Evolutionary conservation across 2,797 vertebrate species (phyloP), one percentile per base, ranked within the genome.

Genomic region (Tinamus major): DNA sequence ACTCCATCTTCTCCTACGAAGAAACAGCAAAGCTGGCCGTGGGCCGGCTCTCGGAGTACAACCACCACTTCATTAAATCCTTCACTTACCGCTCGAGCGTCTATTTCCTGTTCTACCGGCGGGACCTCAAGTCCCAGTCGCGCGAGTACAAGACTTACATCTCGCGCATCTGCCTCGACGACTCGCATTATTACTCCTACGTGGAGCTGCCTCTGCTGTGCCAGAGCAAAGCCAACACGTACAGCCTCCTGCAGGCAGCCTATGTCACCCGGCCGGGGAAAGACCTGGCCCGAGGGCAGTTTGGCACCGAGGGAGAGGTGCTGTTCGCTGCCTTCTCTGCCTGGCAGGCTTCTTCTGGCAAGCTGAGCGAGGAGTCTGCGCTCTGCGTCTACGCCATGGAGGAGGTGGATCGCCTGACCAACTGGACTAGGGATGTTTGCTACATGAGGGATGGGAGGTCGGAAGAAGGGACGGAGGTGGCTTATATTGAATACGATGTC

Each of bases 401-500:
- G 10, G 98, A 99, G 39, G 98, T 99, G 53, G 98, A 99, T 95
- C 97, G 49, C 55, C 97, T 98, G 59, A 99, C 99, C 49, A 98
- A 98, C 83, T 96, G 96, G 90, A 99, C 99, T 5, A 98, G 99
- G 77, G 99, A 99, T 81, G 98, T 98, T 75, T 99, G 99, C 96
- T 99, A 99, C 96, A 99, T 99, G 23, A 97, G 98, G 87, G 98
- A 98, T 77, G 99, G 99, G 14, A 98, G 90, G 42, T 94, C 97
- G 3, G 98, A 98, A n/a, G 97, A 97, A 2, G 98, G 98, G 35
- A 33, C 41, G 1, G 98, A 99, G 91, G 98, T 98, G 6, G 99
- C 99, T 3, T 99, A 99, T 97, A 99, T 99, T 1, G 99, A 99
- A 85, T 99, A 99, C 0, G 99, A 99, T 21, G 99, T 99, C 96